Evolutionary conservation across 2,797 vertebrate species (phyloP).

Genomic region (Gallinago solitaria): DNA sequence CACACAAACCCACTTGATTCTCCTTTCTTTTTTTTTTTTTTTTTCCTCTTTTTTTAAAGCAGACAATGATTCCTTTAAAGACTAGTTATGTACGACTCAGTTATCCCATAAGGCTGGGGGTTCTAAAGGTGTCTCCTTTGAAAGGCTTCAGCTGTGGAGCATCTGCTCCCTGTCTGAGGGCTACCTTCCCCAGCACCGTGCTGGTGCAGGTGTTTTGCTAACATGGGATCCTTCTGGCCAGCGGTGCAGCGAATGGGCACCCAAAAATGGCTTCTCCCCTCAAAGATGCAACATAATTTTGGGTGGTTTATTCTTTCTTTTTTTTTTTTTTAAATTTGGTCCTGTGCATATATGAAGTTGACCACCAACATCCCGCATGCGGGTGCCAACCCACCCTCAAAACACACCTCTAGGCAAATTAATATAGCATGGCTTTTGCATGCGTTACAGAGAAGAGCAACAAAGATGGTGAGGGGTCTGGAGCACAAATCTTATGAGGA

Average conservation of each 20-base stretch:
- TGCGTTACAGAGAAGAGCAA: neutral
- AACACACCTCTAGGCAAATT: neutral
- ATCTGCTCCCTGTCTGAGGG: conserved; percentile 41
- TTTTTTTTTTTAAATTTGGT: neutral
- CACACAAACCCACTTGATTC: conserved; percentile 55
- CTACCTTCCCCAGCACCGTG: neutral
- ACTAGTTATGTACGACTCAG: conserved; percentile 60
- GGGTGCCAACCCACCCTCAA: neutral
- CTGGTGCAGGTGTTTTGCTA: conserved; percentile 4
- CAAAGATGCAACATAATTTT: neutral
- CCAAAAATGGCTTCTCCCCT: neutral
- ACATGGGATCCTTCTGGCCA: neutral
- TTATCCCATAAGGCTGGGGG: conserved; percentile 60
- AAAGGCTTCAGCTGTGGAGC: conserved; percentile 73
- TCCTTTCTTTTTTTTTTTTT: neutral
- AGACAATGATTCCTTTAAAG: conserved; percentile 67
- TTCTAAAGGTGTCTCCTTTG: conserved; percentile 73
- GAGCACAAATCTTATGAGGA: too few species aligned
- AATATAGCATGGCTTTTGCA: neutral
- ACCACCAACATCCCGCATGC: neutral
- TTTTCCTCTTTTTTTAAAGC: neutral
- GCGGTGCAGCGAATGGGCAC: neutral
- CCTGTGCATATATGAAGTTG: neutral
- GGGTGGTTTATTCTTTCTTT: too few species aligned
- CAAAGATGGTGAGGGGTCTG: too few species aligned